Percentiles rank a stretch among this genome's conserved stretches.
These are phyloP conservation scores for Cancer borealis DNA, from an alignment of 2,888 invertebrate genomes.

Conservation along the genomic window DNA sequence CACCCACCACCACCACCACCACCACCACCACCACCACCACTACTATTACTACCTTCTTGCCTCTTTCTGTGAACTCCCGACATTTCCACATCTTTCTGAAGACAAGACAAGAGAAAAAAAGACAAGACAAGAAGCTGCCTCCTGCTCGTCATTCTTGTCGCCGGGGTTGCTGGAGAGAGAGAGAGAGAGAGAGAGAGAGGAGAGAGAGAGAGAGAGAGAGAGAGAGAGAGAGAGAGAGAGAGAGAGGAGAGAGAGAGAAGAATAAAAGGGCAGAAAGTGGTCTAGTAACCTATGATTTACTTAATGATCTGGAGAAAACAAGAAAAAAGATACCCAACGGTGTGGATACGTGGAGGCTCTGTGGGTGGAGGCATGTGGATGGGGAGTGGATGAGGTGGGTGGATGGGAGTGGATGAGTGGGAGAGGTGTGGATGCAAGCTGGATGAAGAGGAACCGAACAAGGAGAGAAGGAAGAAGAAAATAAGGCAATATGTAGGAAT, in stretches of 20 bases:
- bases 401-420: too few relatives aligned
- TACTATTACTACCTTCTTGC: not conserved
- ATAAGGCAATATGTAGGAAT: not conserved
- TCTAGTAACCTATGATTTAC: not conserved
- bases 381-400: too few relatives aligned
- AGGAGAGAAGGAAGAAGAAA: not conserved
- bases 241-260: conserved; percentile 58
- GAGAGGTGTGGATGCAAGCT: not conserved
- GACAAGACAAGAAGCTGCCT: not conserved
- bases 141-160: not conserved
- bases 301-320: not conserved
- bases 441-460: too few relatives aligned
- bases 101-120: not conserved
- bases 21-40: not conserved
- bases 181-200: not conserved
- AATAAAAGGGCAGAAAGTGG: not conserved
- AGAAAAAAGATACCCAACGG: not conserved
- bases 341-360: not conserved
- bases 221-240: conserved; percentile 31
- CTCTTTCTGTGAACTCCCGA: conserved; percentile 9
- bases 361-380: not conserved
- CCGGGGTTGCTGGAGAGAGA: not conserved
- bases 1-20: not conserved
- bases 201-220: not conserved
- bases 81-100: not conserved